Evolutionary conservation across 2,113 vertebrate genomes (phyloP).

Genomic region (Eublepharis macularius): DNA sequence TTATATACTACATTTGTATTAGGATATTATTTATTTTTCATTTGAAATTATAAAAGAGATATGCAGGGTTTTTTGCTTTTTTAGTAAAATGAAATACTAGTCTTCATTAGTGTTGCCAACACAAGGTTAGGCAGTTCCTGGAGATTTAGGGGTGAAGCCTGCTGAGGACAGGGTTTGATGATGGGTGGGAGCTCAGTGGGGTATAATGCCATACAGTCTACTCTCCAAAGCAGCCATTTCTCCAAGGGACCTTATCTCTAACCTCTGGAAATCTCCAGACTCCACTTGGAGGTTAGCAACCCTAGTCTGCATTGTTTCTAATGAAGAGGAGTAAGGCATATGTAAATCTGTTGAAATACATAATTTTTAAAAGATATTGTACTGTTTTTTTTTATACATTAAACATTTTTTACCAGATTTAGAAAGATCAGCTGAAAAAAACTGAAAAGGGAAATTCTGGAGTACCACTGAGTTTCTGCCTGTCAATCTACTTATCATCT

Average conservation of each 20-base stretch:
- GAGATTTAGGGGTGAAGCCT: no score
- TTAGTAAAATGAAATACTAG: not conserved
- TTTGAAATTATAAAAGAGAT: no score
- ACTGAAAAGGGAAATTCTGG: not conserved
- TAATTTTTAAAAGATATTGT: not conserved
- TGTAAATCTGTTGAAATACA: not conserved
- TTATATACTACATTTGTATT: rapidly evolving
- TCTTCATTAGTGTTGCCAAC: no score
- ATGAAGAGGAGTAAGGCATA: not conserved
- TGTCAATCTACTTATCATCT: not conserved
- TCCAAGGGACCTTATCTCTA: no score
- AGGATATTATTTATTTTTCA: not conserved
- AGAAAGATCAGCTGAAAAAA: not conserved
- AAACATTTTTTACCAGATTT: not conserved
- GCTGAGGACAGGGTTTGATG: no score
- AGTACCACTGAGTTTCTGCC: not conserved
- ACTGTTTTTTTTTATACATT: not conserved
- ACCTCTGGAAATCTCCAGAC: no score
- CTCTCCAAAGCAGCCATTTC: no score
- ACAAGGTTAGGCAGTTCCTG: no score
- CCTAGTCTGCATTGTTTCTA: not conserved
- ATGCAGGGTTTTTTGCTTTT: not conserved
- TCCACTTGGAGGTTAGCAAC: no score
- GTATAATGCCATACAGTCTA: no score
- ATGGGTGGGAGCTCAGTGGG: no score